These are phyloP conservation scores for Struthidea cinerea DNA, from an alignment of 2,113 vertebrate genomes.

Conservation along the genomic window DNA sequence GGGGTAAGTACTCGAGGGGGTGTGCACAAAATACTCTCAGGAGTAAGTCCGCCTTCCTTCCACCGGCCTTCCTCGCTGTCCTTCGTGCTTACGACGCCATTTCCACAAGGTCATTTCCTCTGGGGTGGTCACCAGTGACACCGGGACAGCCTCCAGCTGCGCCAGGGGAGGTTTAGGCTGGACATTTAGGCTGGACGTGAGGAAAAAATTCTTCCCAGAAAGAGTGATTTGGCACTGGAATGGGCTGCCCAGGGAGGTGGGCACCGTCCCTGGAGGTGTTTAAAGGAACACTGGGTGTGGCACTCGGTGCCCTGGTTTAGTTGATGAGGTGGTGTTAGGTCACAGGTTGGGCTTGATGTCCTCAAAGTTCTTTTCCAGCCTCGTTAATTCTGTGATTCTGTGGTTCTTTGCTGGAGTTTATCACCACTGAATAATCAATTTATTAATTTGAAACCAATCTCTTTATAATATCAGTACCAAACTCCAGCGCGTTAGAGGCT, in stretches of 20 bases:
- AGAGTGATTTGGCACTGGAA: neutral
- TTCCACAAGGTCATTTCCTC: fast-evolving
- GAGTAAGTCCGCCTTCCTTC: constrained; percentile 60
- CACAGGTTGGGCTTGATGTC: neutral
- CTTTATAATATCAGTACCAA: neutral
- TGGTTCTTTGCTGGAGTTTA: neutral
- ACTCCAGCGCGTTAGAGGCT: neutral
- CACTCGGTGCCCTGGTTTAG: neutral
- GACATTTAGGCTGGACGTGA: neutral
- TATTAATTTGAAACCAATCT: neutral
- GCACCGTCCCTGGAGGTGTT: neutral
- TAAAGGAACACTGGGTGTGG: neutral
- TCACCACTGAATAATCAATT: neutral
- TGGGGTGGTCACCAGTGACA: neutral
- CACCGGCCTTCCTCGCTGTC: fast-evolving
- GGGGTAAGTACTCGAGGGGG: constrained; percentile 69
- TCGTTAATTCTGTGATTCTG: neutral
- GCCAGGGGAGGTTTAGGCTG: neutral
- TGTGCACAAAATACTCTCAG: constrained; percentile 49
- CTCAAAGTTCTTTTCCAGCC: neutral
- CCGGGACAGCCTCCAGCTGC: neutral
- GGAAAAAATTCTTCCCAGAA: too few relatives aligned
- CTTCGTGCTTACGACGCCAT: fast-evolving
- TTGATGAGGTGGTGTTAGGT: neutral
- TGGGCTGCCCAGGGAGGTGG: neutral